phyloP scores from a whole-genome alignment of 2,797 vertebrate species.

The Lacerta bilineata region DNA sequence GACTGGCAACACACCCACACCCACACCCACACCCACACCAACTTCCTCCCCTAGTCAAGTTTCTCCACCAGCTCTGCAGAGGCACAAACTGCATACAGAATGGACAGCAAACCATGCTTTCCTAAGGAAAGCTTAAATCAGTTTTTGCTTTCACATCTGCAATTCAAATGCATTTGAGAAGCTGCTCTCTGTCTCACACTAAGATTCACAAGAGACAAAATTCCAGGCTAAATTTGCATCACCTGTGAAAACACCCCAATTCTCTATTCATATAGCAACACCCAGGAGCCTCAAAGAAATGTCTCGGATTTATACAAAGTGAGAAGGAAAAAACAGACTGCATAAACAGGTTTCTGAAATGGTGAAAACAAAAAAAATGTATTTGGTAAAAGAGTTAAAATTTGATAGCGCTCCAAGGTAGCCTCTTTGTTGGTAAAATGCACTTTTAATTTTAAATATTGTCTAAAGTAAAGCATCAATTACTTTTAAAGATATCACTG shows the following conservation, averaged over 20 bases:
- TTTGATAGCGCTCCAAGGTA: not conserved
- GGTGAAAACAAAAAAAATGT: not conserved
- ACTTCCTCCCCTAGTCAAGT: constrained; percentile 49
- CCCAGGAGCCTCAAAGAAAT: constrained; percentile 45
- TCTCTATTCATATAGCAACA: constrained; percentile 69
- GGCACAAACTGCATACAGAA: constrained; percentile 63
- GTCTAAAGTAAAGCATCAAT: constrained; percentile 12
- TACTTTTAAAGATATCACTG: constrained; percentile 25
- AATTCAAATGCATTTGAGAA: constrained; percentile 2
- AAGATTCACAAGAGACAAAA: constrained; percentile 9
- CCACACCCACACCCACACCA: too few relatives aligned
- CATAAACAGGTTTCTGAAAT: not conserved
- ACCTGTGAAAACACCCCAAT: constrained; percentile 45
- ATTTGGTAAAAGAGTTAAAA: not conserved
- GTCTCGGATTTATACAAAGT: constrained; percentile 57
- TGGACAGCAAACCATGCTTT: constrained; percentile 28
- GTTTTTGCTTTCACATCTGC: not conserved
- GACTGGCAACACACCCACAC: not conserved
- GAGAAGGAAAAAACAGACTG: constrained; percentile 30
- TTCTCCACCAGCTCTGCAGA: constrained; percentile 52
- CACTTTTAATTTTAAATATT: constrained; percentile 46
- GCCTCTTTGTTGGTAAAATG: constrained; percentile 22
- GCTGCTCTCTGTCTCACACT: not conserved
- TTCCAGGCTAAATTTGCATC: not conserved
- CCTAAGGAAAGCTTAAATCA: not conserved